Base-by-base conservation (phyloP, 2,797 vertebrate species). In the Protosalanx chinensis region DNA sequence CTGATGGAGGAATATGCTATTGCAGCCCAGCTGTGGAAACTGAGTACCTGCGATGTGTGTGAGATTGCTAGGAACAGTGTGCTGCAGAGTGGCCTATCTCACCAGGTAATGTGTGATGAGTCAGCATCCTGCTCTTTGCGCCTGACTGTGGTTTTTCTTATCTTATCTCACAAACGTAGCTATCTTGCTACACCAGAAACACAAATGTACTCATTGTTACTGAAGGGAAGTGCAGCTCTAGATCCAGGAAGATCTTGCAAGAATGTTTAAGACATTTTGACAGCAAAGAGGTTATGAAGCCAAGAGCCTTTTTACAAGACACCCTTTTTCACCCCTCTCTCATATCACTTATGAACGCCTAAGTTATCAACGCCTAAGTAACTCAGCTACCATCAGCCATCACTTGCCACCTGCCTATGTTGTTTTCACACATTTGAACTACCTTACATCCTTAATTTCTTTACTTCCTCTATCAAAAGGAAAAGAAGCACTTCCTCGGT, bases 1-100 rank as follows among this genome's bases (percentile, higher is more conserved):
- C 87, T 99, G 78, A 99, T 99, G 97, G 97, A 99, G 83, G 97
- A 99, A 86, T 99, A 99, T 0, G 97, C 97, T 64, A 99, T 99
- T 6, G 97, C 97, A 20, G 97, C 94, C 32, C 97, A 99, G 86
- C 93, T 99, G 78, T 99, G 97, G 97, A 99, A 98, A 87, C 93
- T 99, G 58, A 98, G 95, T 80, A 99, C 97, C 0, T 99, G 97
- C 30, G 97, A 98, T 76, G 71, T 96, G 83, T 98, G 97, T 74
- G 97, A 99, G 83, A 96, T 99, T 4, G 97, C 97, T 80, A 91
- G 97, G 80, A 98, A 99, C 90, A 99, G 97, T 0, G 96, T 99
- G 7, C 77, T 99, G 49, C 97, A 99, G 90, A 98, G 97, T 0
- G 96, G 96, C 68, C 78, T 98, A 58, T 98, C 97, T 0, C 94